Evolutionary conservation across 2,113 vertebrate genomes (phyloP), one percentile per base, ranked within the genome.

Genomic region (Bufo bufo): DNA sequence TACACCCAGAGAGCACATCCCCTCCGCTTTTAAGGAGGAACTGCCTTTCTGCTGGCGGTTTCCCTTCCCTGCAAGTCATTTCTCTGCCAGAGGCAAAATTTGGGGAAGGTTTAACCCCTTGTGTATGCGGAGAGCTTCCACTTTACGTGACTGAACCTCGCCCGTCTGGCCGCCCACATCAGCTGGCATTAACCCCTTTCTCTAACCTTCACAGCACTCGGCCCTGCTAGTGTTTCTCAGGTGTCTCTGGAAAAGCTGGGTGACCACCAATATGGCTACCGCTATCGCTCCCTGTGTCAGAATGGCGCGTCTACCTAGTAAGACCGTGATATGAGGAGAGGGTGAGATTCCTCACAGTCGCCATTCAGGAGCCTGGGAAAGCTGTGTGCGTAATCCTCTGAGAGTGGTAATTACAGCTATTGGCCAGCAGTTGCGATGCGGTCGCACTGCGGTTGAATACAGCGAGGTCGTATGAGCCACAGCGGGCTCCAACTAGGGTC

Each of bases 11-110:
- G 33, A 33, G 19, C 16, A 72, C 83, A n/a, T 47, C 45, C 81
- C 66, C 84, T 69, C 12, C 4, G 17, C 2, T 81, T 33, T 33
- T 87, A 87, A 87, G 77, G 85, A 72, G 85, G 85, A 81, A 72
- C 85, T 47, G 63, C 5, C 69, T 23, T 47, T 23, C 47, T 69
- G 45, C 81, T 20, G 23, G 45, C 49, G 63, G 10, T 7, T 83
- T 66, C 45, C 43, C 50, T 72, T 83, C 17, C 9, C 23, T n/a
- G 59, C 43, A 6, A 58, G 54, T 8, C 52, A 11, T 14, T 19
- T 45, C 50, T 8, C 12, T 6, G 17, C 61, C 33, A 19, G 4
- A 43, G 17, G 4, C 66, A 72, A 50, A 23, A 65, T 23, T 13
- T 16, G 9, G 77, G 45, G 11, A n/a, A n/a, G 12, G 0, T 4